Percentiles rank a stretch among this genome's conserved stretches.
phyloP scores from a whole-genome alignment of 64 coral and sea anemone genomes.

The Anthopleura sola region DNA sequence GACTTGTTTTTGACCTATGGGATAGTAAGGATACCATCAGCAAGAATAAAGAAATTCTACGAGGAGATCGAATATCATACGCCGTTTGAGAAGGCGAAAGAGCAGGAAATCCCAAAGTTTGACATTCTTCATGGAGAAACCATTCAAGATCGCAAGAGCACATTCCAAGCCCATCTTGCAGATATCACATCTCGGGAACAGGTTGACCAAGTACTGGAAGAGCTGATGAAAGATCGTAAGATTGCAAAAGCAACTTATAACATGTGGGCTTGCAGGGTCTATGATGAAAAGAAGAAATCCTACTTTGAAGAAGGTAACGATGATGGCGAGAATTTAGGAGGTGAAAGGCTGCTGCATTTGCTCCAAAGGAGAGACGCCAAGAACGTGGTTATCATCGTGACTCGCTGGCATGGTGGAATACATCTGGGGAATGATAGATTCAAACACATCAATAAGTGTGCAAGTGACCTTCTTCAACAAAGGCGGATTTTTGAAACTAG shows the following conservation, averaged over 20 bases:
- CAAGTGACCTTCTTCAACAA: slow-evolving; percentile 32
- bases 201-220: neutral
- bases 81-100: neutral
- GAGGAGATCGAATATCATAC: neutral
- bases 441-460: slow-evolving; percentile 97
- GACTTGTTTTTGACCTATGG: neutral
- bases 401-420: slow-evolving; percentile 96
- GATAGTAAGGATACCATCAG: too few relatives aligned
- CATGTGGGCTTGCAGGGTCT: slow-evolving; percentile 1
- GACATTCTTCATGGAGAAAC: neutral
- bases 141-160: neutral
- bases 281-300: neutral
- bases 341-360: too few relatives aligned
- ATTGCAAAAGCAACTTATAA: neutral
- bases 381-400: slow-evolving; percentile 81
- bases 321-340: too few relatives aligned
- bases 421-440: slow-evolving; percentile 89
- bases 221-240: slow-evolving; percentile 3
- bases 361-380: slow-evolving; percentile 67
- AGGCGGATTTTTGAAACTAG: neutral
- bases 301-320: neutral
- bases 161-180: neutral
- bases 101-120: neutral
- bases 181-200: neutral
- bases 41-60: neutral